phyloP scores from a whole-genome alignment of 2,113 vertebrate species.

The Rhombomys opimus region DNA sequence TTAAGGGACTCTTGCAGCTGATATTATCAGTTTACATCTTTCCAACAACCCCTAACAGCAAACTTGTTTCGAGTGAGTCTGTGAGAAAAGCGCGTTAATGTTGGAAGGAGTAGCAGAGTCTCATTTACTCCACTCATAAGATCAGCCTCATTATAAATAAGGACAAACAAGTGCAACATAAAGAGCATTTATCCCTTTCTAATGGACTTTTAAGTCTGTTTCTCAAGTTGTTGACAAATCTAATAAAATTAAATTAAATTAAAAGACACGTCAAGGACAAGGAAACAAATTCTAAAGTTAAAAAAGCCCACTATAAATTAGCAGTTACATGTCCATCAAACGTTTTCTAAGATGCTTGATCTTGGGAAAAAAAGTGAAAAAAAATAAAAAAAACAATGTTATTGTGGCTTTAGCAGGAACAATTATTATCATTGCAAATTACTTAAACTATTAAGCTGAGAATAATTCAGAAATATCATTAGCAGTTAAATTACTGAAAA shows the following conservation, averaged over 20 bases:
- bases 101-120: slow-evolving; percentile 83
- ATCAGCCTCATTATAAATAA: slow-evolving; percentile 86
- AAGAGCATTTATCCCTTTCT: slow-evolving; percentile 84
- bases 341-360: slow-evolving; percentile 85
- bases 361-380: slow-evolving; percentile 66
- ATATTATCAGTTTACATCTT: slow-evolving; percentile 69
- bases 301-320: slow-evolving; percentile 85
- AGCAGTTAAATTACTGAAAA: slow-evolving; percentile 88
- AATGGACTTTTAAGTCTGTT: slow-evolving; percentile 85
- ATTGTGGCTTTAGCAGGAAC: slow-evolving; percentile 78
- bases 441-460: slow-evolving; percentile 89
- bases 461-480: slow-evolving; percentile 91
- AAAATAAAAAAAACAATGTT: slow-evolving; percentile 63
- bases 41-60: slow-evolving; percentile 76
- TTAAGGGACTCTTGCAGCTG: slow-evolving; percentile 65
- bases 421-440: slow-evolving; percentile 89
- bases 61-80: slow-evolving; percentile 77
- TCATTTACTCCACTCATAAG: slow-evolving; percentile 72
- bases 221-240: slow-evolving; percentile 84
- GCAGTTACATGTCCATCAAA: slow-evolving; percentile 84
- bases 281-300: slow-evolving; percentile 87
- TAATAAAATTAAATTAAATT: slow-evolving; percentile 87
- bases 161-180: slow-evolving; percentile 85
- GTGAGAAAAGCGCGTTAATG: slow-evolving; percentile 73
- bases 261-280: slow-evolving; percentile 86